Base-by-base conservation (phyloP, 2,113 vertebrate genomes). In the Mobula birostris region DNA sequence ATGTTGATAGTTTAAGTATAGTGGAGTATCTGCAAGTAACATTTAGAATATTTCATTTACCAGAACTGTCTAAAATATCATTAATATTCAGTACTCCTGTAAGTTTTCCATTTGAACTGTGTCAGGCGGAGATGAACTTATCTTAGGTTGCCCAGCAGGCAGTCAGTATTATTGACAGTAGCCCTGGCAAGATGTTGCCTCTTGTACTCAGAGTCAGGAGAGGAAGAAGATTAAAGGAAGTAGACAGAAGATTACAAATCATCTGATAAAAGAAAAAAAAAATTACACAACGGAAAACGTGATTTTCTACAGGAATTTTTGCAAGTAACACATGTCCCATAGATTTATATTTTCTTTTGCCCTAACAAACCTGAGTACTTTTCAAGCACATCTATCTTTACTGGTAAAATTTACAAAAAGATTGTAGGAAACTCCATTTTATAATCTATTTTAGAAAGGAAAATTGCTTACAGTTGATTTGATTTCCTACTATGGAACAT, bases 401-500 rank as follows among this genome's bases (percentile, higher is more conserved):
- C 63, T 70, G 15, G 21, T 63, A 70, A 88, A 48, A n/a, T 61
- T 88, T 27, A n/a, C 5, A 2, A 17, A 29, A 88, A 88, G 29
- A 56, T 63, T n/a, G 14, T 63, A 56, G 76, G 29, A 88, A 88
- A 88, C 29, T 63, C 27, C 58, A 63, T 56, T n/a, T 88, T 29
- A 61, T 61, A 29, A 2, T 24, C 24, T 29, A 85, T 58, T 88
- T 56, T 61, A 88, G 29, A 88, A 88, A n/a, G 12, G 58, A 63
- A 14, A 56, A 88, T 29, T 63, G 83, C 61, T 63, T 27, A 63
- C 61, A 27, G 82, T 63, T 88, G 14, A 63, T 63, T 88, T 88
- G 83, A 88, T 88, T 68, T 88, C 61, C 85, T 58, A 88, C 32
- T 66, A 88, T 66, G 58, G 56, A 87, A 61, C 83, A 88, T 88